These are phyloP conservation scores for Mastacembelus armatus DNA, from an alignment of 2,797 vertebrate genomes.

Conservation along the genomic window DNA sequence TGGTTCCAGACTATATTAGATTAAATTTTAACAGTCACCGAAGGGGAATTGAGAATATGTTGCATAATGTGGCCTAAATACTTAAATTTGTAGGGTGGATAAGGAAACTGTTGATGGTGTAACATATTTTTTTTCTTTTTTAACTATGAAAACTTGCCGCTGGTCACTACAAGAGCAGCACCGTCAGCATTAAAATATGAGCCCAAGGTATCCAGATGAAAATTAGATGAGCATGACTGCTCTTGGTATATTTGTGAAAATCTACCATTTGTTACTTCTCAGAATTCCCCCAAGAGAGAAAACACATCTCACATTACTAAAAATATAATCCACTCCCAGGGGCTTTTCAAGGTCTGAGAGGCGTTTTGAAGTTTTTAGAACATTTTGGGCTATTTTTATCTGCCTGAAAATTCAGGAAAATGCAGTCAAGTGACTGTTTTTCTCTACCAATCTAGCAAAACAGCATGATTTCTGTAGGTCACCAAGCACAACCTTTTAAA, in stretches of 20 bases:
- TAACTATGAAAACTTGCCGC: conserved; percentile 1
- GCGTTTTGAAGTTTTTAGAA: conserved; percentile 42
- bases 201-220: conserved; percentile 18
- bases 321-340: conserved; percentile 53
- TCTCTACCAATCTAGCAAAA: conserved; percentile 16
- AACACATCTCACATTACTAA: conserved; percentile 48
- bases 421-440: conserved; percentile 39
- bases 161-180: conserved; percentile 4
- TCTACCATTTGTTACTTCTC: conserved; percentile 37
- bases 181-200: neutral
- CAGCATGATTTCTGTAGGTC: conserved; percentile 8
- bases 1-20: neutral
- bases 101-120: neutral
- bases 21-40: conserved; percentile 25
- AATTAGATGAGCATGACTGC: conserved; percentile 2
- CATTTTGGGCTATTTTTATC: conserved; percentile 48
- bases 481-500: conserved; percentile 4
- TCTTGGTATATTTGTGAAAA: conserved; percentile 18
- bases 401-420: conserved; percentile 49
- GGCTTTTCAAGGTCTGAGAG: conserved; percentile 48
- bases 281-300: conserved; percentile 39
- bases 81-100: conserved; percentile 7
- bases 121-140: neutral
- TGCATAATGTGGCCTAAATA: conserved; percentile 27
- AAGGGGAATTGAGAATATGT: conserved; percentile 3